Evolutionary conservation across 1,140 invertebrate species (phyloP).

Genomic region (Cydia pomonella): DNA sequence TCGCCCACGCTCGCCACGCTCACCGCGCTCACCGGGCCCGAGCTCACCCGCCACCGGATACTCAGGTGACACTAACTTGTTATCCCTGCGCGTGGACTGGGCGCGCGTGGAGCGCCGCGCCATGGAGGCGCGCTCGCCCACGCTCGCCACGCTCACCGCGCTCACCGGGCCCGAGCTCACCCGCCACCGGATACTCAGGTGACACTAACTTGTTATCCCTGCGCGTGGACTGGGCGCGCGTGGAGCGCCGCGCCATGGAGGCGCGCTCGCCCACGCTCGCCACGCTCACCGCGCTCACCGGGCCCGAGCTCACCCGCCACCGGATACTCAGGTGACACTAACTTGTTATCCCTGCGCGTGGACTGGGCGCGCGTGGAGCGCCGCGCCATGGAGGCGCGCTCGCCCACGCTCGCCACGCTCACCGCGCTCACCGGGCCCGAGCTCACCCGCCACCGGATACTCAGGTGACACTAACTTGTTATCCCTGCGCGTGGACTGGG

Average conservation of each 20-base stretch:
- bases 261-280: conserved; percentile 48
- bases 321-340: too few relatives aligned
- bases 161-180: conserved; percentile 60
- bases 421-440: too few relatives aligned
- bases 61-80: too few relatives aligned
- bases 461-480: too few relatives aligned
- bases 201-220: too few relatives aligned
- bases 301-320: conserved; percentile 53
- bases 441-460: too few relatives aligned
- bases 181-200: too few relatives aligned
- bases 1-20: conserved; percentile 54
- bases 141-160: conserved; percentile 57
- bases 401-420: too few relatives aligned
- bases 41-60: conserved; percentile 49
- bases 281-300: conserved; percentile 58
- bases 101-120: conserved; percentile 52
- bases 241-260: conserved; percentile 49
- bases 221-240: conserved; percentile 50
- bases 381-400: too few relatives aligned
- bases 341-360: too few relatives aligned
- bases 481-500: too few relatives aligned
- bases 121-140: conserved; percentile 35
- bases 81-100: conserved; percentile 52
- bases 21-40: conserved; percentile 59
- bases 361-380: too few relatives aligned